phyloP scores from a whole-genome alignment of 2,797 vertebrate genomes.

The Argya squamiceps region DNA sequence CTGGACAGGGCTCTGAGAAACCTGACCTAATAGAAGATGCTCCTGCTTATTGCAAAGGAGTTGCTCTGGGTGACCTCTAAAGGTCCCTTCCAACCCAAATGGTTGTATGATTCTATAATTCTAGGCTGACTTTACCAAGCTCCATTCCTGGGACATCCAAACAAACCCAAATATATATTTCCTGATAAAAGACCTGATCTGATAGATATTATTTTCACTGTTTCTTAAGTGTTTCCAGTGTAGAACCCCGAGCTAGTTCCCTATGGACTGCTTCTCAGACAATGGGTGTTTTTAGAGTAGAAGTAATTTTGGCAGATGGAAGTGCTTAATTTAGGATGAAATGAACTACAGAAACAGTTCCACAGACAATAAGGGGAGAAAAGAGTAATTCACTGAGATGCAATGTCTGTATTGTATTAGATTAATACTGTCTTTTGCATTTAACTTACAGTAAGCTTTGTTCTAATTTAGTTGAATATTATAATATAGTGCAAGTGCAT shows the following conservation, averaged over 20 bases:
- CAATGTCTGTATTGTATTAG: background rate
- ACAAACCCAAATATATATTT: background rate
- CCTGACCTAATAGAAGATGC: background rate
- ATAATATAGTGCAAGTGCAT: background rate
- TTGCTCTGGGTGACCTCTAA: background rate
- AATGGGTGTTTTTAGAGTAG: background rate
- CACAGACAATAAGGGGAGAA: background rate
- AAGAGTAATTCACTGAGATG: background rate
- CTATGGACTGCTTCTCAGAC: background rate
- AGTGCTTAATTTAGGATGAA: background rate
- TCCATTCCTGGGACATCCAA: background rate
- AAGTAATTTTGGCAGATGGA: background rate
- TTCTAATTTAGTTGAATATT: background rate
- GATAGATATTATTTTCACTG: background rate
- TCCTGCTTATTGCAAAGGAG: rapidly evolving
- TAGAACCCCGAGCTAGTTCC: background rate
- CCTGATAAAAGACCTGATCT: background rate
- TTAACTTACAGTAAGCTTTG: background rate
- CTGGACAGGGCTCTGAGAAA: background rate
- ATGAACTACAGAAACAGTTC: background rate
- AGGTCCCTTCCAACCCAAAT: background rate
- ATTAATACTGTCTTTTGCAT: background rate
- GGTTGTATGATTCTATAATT: background rate
- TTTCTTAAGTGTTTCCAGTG: background rate
- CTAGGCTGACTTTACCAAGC: background rate